Evolutionary conservation across 2,113 vertebrate genomes (phyloP).

Genomic region (Perca schrenkii): DNA sequence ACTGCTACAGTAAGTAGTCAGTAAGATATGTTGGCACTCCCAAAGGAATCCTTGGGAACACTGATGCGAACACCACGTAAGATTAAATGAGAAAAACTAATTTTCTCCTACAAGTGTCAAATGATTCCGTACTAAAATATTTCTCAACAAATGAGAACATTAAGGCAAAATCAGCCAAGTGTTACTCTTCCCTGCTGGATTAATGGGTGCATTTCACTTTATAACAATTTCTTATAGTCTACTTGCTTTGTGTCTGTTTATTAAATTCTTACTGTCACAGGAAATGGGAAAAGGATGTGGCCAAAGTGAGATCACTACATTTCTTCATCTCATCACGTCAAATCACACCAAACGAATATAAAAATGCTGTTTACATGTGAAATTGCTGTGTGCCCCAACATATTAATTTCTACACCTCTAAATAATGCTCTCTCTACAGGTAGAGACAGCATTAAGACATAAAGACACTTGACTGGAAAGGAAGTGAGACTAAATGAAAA

Average conservation of each 20-base stretch:
- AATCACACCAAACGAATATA: neutral
- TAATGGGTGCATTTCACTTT: neutral
- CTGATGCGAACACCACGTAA: neutral
- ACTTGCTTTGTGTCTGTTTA: neutral
- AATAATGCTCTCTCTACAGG: neutral
- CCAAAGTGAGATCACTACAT: neutral
- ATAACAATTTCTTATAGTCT: no score
- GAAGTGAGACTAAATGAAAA: neutral
- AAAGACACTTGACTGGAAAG: neutral
- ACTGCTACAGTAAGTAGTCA: conserved; percentile 8
- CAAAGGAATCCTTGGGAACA: conserved; percentile 19
- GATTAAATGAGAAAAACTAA: conserved; percentile 7
- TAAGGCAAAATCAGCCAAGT: conserved; percentile 1
- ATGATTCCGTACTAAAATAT: neutral
- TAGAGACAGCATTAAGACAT: neutral
- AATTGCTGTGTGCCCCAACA: no score
- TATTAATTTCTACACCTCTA: neutral
- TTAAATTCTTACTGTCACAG: neutral
- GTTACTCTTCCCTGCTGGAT: conserved; percentile 14
- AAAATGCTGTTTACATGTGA: no score
- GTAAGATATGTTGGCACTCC: conserved; percentile 9
- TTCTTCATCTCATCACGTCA: neutral
- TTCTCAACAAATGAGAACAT: conserved; percentile 26
- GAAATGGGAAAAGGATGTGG: neutral
- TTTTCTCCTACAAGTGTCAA: neutral